These are phyloP conservation scores for Enteromius argenteus DNA, from an alignment of 2,797 vertebrate genomes.

Conservation along the genomic window DNA sequence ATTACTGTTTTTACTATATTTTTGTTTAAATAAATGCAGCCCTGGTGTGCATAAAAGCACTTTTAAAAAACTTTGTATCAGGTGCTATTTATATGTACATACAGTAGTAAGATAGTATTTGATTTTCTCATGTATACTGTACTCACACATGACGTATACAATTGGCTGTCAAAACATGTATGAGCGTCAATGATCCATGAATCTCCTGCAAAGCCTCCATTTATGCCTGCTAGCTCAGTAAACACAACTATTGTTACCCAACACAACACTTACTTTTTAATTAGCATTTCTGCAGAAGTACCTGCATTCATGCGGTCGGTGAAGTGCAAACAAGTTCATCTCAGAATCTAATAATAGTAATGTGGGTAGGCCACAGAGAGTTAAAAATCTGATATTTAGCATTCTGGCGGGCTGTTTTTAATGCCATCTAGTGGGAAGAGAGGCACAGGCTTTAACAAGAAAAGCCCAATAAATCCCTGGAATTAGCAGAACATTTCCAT, in stretches of 20 bases:
- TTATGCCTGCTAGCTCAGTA: neutral
- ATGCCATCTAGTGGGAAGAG: conserved; percentile 24
- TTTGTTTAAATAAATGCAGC: neutral
- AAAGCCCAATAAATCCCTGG: conserved; percentile 42
- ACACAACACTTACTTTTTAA: neutral
- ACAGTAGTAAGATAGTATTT: neutral
- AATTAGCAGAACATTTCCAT: conserved; percentile 47
- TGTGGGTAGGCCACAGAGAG: neutral
- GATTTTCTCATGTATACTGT: conserved; percentile 1
- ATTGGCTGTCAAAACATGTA: neutral
- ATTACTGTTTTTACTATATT: neutral
- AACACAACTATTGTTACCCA: neutral
- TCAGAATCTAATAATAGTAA: conserved; percentile 7
- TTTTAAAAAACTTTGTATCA: neutral
- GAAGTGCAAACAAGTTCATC: neutral
- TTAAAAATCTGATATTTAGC: neutral
- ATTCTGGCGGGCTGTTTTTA: conserved; percentile 18
- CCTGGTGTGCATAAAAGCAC: neutral
- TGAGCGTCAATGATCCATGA: conserved; percentile 1
- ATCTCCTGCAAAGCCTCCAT: neutral
- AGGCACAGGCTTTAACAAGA: conserved; percentile 14
- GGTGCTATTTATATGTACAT: neutral
- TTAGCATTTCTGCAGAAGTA: conserved; percentile 29
- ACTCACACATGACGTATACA: neutral
- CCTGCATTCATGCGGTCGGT: neutral